Evolutionary conservation across 2,797 vertebrate species (phyloP).

Genomic region (Dromococcyx pavoninus): DNA sequence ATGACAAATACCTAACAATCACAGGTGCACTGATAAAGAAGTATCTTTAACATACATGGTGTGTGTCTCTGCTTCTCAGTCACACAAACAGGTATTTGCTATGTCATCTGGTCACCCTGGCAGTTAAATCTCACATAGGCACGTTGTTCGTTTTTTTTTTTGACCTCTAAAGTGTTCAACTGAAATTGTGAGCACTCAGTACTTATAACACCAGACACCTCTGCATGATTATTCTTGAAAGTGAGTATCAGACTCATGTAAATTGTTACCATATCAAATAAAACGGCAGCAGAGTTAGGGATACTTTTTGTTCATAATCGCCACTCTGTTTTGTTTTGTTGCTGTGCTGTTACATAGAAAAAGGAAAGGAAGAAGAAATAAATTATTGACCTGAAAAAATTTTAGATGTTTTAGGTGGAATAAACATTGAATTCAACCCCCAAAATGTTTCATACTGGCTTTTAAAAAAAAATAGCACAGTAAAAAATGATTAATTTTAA

Average conservation of each 20-base stretch:
- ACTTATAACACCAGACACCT: background rate
- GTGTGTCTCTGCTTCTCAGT: background rate
- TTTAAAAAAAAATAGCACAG: background rate
- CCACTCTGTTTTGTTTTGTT: conserved; percentile 22
- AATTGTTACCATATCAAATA: background rate
- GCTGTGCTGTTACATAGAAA: background rate
- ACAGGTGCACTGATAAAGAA: accelerated
- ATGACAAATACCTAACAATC: background rate
- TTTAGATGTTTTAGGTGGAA: background rate
- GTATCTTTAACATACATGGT: background rate
- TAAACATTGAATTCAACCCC: background rate
- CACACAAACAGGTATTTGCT: background rate
- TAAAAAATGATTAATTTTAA: background rate
- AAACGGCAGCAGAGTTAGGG: background rate
- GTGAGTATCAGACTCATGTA: background rate
- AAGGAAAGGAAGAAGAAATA: conserved; percentile 6
- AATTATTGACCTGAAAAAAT: background rate
- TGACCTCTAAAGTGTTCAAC: background rate
- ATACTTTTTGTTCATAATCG: background rate
- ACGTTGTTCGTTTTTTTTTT: background rate
- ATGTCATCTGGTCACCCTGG: background rate
- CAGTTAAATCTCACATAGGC: background rate
- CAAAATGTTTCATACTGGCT: background rate
- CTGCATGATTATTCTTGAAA: background rate
- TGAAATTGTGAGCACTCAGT: background rate